Evolutionary conservation across 2,888 invertebrate species (phyloP).

Genomic region (Macrostomum cliftonense): DNA sequence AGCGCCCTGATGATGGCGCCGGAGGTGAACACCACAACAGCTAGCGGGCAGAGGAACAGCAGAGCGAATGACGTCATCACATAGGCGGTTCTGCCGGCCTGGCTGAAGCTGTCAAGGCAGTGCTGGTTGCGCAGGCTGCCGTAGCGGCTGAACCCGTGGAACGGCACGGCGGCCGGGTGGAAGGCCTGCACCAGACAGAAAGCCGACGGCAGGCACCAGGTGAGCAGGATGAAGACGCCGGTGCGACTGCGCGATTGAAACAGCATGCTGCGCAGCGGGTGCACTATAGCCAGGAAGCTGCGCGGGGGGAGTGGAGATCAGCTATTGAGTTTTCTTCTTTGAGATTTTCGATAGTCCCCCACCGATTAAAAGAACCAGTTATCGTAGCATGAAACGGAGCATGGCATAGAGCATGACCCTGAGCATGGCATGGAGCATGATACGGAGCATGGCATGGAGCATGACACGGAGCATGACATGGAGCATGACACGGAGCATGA

Average conservation of each 20-base stretch:
- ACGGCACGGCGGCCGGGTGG: no score
- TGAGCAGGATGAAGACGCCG: slow-evolving; percentile 29
- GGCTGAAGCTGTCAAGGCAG: slow-evolving; percentile 34
- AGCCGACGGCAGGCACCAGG: slow-evolving; percentile 35
- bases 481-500: no score
- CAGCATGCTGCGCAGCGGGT: slow-evolving; percentile 37
- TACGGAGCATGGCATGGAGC: no score
- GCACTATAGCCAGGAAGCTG: slow-evolving; percentile 40
- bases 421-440: no score
- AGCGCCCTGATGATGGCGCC: slow-evolving; percentile 22
- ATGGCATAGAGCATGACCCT: no score
- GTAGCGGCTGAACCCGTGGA: slow-evolving; percentile 19
- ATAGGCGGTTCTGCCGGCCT: slow-evolving; percentile 31
- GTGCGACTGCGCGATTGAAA: slow-evolving; percentile 31
- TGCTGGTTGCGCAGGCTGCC: slow-evolving; percentile 34
- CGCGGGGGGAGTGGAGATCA: no score
- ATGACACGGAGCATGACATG: no score
- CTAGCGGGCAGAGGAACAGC: slow-evolving; percentile 34
- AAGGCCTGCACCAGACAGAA: slow-evolving; percentile 6
- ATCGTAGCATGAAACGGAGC: no score
- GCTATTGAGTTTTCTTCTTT: no score
- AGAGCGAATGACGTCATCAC: slow-evolving; percentile 36
- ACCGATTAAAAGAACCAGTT: no score
- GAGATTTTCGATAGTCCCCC: no score
- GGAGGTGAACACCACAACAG: slow-evolving; percentile 29